Conservation (phyloP, 2,888 invertebrate genomes). For the Uropetala carovei region DNA sequence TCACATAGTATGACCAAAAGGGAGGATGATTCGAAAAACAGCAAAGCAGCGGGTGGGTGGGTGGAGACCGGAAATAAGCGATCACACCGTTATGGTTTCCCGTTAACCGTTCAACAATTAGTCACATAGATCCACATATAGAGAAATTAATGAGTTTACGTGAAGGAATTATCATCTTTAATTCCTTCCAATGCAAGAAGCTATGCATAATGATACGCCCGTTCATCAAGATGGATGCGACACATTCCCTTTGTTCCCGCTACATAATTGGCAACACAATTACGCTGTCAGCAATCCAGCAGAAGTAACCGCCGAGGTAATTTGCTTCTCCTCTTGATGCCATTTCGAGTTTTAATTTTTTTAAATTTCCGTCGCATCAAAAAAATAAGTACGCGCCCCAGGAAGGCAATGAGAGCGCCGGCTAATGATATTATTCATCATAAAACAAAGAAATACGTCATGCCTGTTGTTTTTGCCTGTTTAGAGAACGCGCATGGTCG, state of each 20-base stretch:
- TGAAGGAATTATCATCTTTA: conserved; percentile 17
- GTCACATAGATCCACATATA: background rate
- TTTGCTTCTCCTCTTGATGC: background rate
- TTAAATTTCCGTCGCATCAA: too few relatives aligned
- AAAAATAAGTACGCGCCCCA: too few relatives aligned
- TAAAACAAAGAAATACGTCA: too few relatives aligned
- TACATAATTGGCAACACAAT: conserved; percentile 14
- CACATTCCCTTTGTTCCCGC: conserved; percentile 10
- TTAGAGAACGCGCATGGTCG: too few relatives aligned
- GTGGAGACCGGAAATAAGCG: conserved; percentile 43
- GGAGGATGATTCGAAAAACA: background rate
- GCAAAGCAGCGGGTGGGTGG: background rate
- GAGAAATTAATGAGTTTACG: conserved; percentile 25
- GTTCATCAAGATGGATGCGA: conserved; percentile 22
- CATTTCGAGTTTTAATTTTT: too few relatives aligned
- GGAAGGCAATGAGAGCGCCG: too few relatives aligned
- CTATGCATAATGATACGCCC: conserved; percentile 2
- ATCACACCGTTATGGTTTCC: conserved; percentile 30
- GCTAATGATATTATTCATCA: too few relatives aligned
- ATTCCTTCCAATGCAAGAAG: background rate
- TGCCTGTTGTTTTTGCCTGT: too few relatives aligned
- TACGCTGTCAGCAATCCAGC: conserved; percentile 23
- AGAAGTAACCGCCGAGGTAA: background rate
- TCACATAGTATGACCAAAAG: background rate
- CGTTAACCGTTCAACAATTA: conserved; percentile 43